Conservation (phyloP, 2,113 vertebrate species). For the Oceanodroma tethys region DNA sequence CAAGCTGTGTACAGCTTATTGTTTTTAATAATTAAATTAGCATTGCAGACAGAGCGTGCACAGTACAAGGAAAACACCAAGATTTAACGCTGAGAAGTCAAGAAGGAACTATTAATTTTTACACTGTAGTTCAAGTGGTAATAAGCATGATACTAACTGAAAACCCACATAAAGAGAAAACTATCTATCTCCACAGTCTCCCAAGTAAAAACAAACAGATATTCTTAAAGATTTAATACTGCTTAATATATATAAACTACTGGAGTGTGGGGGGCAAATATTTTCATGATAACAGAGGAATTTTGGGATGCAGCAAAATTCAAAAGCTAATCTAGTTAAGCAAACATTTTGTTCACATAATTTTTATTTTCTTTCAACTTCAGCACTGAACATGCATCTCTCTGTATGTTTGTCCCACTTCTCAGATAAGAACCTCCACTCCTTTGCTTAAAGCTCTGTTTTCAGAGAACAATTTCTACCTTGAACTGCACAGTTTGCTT, state of each 20-base stretch:
- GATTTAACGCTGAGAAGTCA: constrained; percentile 13
- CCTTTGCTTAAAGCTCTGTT: not conserved
- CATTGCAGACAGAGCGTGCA: not conserved
- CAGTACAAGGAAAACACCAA: not conserved
- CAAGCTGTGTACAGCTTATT: not conserved
- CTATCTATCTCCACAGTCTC: not conserved
- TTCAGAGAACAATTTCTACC: not conserved
- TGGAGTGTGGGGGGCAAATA: not conserved
- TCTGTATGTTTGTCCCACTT: not conserved
- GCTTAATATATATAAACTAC: not conserved
- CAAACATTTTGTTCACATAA: not conserved
- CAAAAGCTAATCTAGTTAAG: not conserved
- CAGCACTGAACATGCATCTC: not conserved
- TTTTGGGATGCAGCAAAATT: not conserved
- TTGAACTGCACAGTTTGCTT: not conserved
- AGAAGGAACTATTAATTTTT: constrained; percentile 16
- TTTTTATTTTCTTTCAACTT: not conserved
- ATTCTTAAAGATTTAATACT: not conserved
- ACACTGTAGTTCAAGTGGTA: not conserved
- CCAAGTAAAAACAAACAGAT: not conserved
- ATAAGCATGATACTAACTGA: not conserved
- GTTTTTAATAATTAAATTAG: constrained; percentile 22
- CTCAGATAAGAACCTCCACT: not conserved
- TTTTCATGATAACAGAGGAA: not conserved
- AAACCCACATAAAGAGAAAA: constrained; percentile 14